phyloP scores from a whole-genome alignment of 2,888 invertebrate genomes.

The Thereva nobilitata region DNA sequence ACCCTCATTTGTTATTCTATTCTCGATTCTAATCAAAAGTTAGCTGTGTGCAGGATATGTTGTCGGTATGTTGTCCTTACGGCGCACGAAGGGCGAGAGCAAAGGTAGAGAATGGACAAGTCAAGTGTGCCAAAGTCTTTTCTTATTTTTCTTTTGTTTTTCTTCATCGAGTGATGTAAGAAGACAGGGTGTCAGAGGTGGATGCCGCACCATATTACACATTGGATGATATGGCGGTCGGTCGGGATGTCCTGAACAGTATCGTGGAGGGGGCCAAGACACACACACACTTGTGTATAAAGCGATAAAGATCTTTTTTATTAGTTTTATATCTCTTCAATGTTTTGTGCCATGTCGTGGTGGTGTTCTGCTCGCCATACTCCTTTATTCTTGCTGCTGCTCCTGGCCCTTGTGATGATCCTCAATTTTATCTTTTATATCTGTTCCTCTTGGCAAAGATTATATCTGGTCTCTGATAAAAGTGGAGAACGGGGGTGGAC shows the following conservation, averaged over 20 bases:
- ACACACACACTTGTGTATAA: slow-evolving; percentile 13
- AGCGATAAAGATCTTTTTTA: slow-evolving; percentile 40
- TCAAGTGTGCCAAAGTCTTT: slow-evolving; percentile 32
- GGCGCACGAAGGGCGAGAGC: background rate
- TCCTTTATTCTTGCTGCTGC: background rate
- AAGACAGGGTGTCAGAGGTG: slow-evolving; percentile 12
- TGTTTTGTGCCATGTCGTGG: slow-evolving; percentile 16
- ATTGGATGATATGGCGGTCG: background rate
- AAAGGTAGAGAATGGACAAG: slow-evolving; percentile 15
- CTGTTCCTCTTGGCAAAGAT: slow-evolving; percentile 22
- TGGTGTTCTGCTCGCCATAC: slow-evolving; percentile 5
- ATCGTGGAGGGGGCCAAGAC: too few relatives aligned
- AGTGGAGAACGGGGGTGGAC: background rate
- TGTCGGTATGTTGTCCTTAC: slow-evolving; percentile 30
- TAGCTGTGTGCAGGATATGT: slow-evolving; percentile 39
- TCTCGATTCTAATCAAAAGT: slow-evolving; percentile 56
- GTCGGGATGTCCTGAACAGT: slow-evolving; percentile 7
- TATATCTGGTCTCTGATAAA: background rate
- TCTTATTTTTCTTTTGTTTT: slow-evolving; percentile 24
- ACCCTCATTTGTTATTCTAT: slow-evolving; percentile 54
- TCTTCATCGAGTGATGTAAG: slow-evolving; percentile 17
- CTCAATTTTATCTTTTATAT: slow-evolving; percentile 17
- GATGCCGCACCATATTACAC: background rate
- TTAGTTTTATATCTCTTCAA: slow-evolving; percentile 33
- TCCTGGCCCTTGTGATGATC: slow-evolving; percentile 11